phyloP scores from a whole-genome alignment of 2,888 invertebrate genomes.

The Phyllotreta cruciferae region DNA sequence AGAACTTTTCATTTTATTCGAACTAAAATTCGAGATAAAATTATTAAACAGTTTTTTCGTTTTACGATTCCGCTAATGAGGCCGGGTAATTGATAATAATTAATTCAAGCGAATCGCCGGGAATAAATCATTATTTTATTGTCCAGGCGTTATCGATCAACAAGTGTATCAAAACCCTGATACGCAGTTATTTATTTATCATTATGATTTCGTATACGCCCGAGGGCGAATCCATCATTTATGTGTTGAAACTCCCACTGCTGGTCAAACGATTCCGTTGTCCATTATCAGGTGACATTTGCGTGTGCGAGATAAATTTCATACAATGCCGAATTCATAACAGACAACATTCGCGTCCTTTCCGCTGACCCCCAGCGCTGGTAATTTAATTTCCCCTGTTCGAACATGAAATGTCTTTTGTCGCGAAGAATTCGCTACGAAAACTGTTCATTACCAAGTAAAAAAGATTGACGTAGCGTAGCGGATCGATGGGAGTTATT shows the following conservation, averaged over 20 bases:
- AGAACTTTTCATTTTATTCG: too few relatives aligned
- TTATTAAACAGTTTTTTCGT: too few relatives aligned
- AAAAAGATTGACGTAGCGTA: constrained; percentile 8
- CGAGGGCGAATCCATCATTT: not conserved
- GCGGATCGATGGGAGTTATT: constrained; percentile 14
- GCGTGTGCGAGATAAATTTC: constrained; percentile 9
- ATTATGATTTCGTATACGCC: not conserved
- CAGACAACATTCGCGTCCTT: constrained; percentile 4
- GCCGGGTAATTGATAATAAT: too few relatives aligned
- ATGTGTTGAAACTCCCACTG: constrained; percentile 9
- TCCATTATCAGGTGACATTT: constrained; percentile 15
- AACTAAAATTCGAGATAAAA: too few relatives aligned
- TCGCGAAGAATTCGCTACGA: too few relatives aligned
- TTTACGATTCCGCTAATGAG: too few relatives aligned
- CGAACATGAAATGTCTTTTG: too few relatives aligned
- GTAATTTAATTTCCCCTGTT: not conserved
- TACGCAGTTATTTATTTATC: too few relatives aligned
- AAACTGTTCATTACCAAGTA: constrained; percentile 5
- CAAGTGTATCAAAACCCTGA: too few relatives aligned
- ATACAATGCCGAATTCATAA: constrained; percentile 6
- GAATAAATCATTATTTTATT: too few relatives aligned
- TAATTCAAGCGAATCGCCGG: too few relatives aligned
- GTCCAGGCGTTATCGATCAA: too few relatives aligned
- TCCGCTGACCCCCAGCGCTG: not conserved
- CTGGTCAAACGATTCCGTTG: constrained; percentile 7